Conservation (phyloP, 1,140 invertebrate species). For the Apis dorsata region DNA sequence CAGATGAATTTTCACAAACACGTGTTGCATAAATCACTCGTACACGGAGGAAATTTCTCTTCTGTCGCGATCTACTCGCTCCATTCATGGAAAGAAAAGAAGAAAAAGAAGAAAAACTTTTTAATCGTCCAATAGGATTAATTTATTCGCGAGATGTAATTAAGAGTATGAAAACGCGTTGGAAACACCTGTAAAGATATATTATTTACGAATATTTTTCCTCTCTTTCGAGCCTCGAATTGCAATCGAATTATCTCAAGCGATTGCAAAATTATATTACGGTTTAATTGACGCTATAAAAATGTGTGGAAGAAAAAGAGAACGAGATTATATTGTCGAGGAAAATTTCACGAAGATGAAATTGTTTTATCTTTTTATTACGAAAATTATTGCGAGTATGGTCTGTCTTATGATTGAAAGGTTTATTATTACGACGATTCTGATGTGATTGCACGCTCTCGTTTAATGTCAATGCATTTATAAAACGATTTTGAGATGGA, state of each 20-base stretch:
- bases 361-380: too few species aligned
- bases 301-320: too few species aligned
- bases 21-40: neutral
- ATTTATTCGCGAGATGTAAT: neutral
- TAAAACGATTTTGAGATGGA: too few species aligned
- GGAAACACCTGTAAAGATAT: neutral
- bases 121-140: slow-evolving; percentile 11
- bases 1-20: neutral
- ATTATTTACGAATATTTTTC: neutral
- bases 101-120: neutral
- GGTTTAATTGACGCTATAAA: neutral
- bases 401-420: too few species aligned
- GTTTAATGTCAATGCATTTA: too few species aligned
- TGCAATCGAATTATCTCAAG: neutral
- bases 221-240: neutral
- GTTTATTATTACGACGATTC: too few species aligned
- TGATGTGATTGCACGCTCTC: too few species aligned
- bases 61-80: neutral
- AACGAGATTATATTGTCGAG: too few species aligned
- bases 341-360: too few species aligned
- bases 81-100: neutral
- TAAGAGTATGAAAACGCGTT: neutral
- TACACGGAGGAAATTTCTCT: neutral
- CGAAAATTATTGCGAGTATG: too few species aligned
- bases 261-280: slow-evolving; percentile 9